Evolutionary conservation across 2,113 vertebrate genomes (phyloP).

Genomic region (Formicarius rufipectus): DNA sequence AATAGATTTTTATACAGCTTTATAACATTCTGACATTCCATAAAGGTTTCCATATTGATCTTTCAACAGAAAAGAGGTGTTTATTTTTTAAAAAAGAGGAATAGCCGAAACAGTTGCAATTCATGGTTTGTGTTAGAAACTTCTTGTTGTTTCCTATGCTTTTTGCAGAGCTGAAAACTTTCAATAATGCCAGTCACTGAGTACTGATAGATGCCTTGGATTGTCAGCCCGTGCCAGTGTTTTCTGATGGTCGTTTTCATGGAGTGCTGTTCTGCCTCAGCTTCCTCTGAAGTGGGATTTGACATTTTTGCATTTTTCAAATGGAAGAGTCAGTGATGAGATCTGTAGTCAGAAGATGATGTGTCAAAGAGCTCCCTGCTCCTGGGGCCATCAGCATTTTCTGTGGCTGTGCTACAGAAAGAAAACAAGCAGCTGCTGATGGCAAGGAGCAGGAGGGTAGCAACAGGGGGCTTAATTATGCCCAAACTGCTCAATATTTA

Average conservation of each 20-base stretch:
- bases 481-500: not conserved
- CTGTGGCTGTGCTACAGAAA: not conserved
- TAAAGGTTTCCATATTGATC: not conserved
- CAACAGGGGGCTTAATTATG: not conserved
- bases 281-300: not conserved
- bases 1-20: not conserved
- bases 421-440: constrained; percentile 29
- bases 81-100: not conserved
- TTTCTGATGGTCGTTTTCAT: not conserved
- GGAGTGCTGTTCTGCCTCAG: not conserved
- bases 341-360: not conserved
- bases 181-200: not conserved
- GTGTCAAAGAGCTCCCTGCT: not conserved
- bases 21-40: not conserved
- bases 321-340: not conserved
- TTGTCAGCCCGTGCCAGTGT: not conserved
- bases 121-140: not conserved
- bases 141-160: not conserved
- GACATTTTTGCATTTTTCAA: not conserved
- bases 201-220: not conserved
- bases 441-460: not conserved
- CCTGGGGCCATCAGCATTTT: not conserved
- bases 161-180: not conserved
- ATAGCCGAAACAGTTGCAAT: not conserved
- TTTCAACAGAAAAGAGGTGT: not conserved